Evolutionary conservation across 1,140 invertebrate species (phyloP).

Genomic region (Drosophila nikananu): DNA sequence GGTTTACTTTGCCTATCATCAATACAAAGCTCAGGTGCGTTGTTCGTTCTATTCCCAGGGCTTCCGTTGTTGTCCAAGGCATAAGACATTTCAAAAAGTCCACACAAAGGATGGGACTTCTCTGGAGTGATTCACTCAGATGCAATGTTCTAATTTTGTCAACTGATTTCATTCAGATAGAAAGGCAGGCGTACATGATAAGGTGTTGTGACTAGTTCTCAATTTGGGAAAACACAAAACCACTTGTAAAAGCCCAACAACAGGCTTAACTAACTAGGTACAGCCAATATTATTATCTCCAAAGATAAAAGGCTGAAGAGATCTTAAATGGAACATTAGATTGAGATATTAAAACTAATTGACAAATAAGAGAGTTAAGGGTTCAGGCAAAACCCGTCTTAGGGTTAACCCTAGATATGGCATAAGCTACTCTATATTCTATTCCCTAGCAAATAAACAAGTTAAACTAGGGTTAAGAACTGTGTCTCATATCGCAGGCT

Average conservation of each 20-base stretch:
- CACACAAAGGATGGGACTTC: slow-evolving; percentile 13
- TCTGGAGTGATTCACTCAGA: neutral
- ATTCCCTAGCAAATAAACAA: neutral
- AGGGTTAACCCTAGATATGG: neutral
- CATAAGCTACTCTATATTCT: neutral
- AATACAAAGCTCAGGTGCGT: slow-evolving; percentile 2
- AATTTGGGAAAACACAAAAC: neutral
- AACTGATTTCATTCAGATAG: slow-evolving; percentile 13
- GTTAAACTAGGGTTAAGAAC: slow-evolving; percentile 3
- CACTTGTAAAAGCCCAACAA: neutral
- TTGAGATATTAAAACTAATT: neutral
- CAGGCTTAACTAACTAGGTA: neutral
- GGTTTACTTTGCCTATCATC: neutral
- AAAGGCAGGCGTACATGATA: neutral
- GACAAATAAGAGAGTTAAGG: neutral
- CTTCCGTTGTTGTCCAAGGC: slow-evolving; percentile 23
- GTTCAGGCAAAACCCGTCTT: neutral
- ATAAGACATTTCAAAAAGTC: neutral
- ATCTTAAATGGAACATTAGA: neutral
- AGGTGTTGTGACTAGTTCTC: neutral
- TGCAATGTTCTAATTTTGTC: slow-evolving; percentile 9
- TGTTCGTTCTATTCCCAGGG: neutral
- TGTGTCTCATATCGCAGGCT: neutral
- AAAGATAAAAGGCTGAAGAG: neutral
- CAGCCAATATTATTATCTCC: neutral